Base-by-base conservation (phyloP, 2,797 vertebrate genomes). In the Macroramphosus scolopax region DNA sequence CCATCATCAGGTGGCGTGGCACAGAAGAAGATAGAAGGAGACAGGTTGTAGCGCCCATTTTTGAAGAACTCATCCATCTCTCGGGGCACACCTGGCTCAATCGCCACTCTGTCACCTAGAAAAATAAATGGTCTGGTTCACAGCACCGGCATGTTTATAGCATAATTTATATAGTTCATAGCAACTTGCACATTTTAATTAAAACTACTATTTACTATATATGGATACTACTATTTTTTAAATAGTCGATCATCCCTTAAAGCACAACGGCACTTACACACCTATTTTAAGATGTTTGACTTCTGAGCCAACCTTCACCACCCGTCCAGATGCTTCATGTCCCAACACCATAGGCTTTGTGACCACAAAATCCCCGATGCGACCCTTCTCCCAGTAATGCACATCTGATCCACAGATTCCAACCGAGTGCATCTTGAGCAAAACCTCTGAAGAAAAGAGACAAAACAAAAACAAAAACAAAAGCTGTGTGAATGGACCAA, bases 341-440 rank as follows among this genome's bases (percentile, higher is more conserved):
- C 97, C 96, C 67, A 98, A 30, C 22, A 98, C 91, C 91, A 98
- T 94, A 0, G 96, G 96, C 18, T 90, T 82, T 53, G 79, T 93
- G 49, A 99, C 51, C 0, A 96, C 78, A 69, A 88, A 97, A 69
- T 95, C 87, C 10, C 92, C 95, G 0, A 98, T 95, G 0, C 85
- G 88, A 1, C 96, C 96, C 0, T 94, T 57, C 63, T 93, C 90
- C 97, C 96, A 99, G 74, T 93, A 98, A 72, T 99, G 96, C 45
- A 99, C 92, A 0, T 99, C 96, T 0, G 96, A 97, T 2, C 95
- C 95, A 0, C 96, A 98, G 74, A 99, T 99, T 13, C 96, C 96
- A 1, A 98, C 95, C 0, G 96, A 98, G 77, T 98, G 94, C 92
- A 98, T 97, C 86, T 83, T 89, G 29, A 98, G 82, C 22, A 98